Evolutionary conservation across 2,113 vertebrate species (phyloP), one percentile per base, ranked within the genome.

Genomic region (Corythaeola cristata): DNA sequence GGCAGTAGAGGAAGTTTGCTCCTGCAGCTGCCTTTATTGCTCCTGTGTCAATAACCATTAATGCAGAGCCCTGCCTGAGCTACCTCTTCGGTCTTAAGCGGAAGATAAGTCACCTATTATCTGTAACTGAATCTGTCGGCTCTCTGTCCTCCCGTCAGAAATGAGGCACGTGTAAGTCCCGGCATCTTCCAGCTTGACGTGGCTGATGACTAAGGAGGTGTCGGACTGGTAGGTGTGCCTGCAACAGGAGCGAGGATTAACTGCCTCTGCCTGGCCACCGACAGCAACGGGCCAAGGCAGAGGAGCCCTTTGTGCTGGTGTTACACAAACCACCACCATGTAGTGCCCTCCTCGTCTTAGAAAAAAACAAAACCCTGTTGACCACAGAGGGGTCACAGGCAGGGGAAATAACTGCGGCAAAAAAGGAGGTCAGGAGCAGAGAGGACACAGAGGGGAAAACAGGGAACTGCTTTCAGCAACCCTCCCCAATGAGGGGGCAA

Each of bases 171-270:
- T 97, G 80, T 99, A 99, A 96, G 95, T 98, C 4, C 99, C 99
- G 0, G 98, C 97, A 8, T 99, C 99, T 53, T 97, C 94, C 2
- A 83, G 80, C 45, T 28, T 75, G 78, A 99, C 55, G 5, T 98
- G 98, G 73, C 98, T 98, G 84, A 99, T 98, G 13, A 99, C 83
- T 80, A 99, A 96, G 60, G 99, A 99, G 44, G 98, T 98, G 14
- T 98, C 98, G 0, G 98, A 96, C 97, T 99, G 99, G 97, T 98
- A 98, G 79, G 82, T 97, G 97, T 99, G 98, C 97, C 99, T 99
- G 88, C 14, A 55, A 63, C 24, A 56, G 22, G 14, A 28, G 32
- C 5, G 20, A 67, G 77, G 41, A 71, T 60, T 27, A 58, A 26
- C 6, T 14, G 68, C 14, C 53, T 30, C 63, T 56, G 71, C 55